Base-by-base conservation (phyloP, 2,113 vertebrate genomes). In the Aythya baeri region DNA sequence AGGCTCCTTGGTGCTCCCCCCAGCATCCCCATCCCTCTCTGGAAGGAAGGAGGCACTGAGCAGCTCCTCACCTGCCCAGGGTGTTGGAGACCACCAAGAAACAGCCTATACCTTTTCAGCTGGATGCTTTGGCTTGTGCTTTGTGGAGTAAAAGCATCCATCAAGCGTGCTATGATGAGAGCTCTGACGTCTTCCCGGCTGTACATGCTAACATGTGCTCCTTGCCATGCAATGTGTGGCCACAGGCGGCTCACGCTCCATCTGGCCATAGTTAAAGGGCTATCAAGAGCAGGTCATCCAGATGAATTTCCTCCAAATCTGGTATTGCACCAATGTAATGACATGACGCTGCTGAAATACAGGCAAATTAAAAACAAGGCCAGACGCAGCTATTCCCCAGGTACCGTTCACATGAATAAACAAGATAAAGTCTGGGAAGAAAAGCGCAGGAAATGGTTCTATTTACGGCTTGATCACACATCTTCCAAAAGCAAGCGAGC, bases 401-500 rank as follows among this genome's bases (percentile, higher is more conserved):
- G 91, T 96, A 86, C 84, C 2, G 2, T 88, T 94, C 82, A 50
- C 46, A 95, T 80, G 94, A 88, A 96, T 92, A 96, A 96, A 97
- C 89, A 97, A 96, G 93, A 96, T 93, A 94, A 94, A 95, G 87
- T 44, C 67, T 94, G 78, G 59, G 82, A 93, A 91, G 82, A 21
- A 91, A 95, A 91, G 77, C 2, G 6, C 93, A 91, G 96, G 94
- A 95, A 96, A 96, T 89, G 49, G 54, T 95, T 95, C 96, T 94
- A 92, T 95, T 96, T 96, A 85, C 89, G 91, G 93, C 89, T 89
- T 82, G 86, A 95, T 94, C 95, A 96, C 91, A 89, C 89, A 83
- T 97, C 96, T 95, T 95, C 89, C 94, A 95, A 95, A 96, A 95
- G 93, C 81, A 95, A 94, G 84, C 41, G 74, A 96, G 95, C 95